Base-by-base conservation (phyloP, 2,113 vertebrate species). In the cattle (Bos taurus) region DNA sequence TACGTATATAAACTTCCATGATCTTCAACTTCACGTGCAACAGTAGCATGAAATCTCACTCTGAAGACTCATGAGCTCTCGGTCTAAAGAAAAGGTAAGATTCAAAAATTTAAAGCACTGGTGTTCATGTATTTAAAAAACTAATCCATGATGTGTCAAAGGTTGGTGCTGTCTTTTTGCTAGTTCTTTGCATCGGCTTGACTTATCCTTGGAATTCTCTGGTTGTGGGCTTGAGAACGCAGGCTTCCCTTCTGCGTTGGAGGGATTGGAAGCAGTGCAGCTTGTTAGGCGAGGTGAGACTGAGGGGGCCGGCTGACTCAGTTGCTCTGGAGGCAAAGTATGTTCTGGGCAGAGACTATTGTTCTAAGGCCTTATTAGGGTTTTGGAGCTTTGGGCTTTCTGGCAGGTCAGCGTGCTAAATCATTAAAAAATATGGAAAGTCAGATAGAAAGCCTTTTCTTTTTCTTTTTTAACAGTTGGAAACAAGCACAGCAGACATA, bases 361-460 rank as follows among this genome's bases (percentile, higher is more conserved):
- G 89, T 81, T 87, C 33, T 56, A 62, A 81, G 52, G 54, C 57
- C 86, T 97, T 87, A 59, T 94, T 97, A 83, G n/a, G 21, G 60
- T 84, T 95, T 95, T 80, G 57, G 62, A 96, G 90, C 82, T 52
- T 80, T 43, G 56, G 82, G 83, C 84, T 95, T 95, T 97, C 96
- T 93, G 95, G 88, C 86, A 95, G 57, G 60, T 71, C 86, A 56
- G 2, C 23, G n/a, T 59, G 82, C 46, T 83, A 91, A 91, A 88
- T 93, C 90, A 90, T 94, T 96, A 97, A 93, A 96, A 92, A 89
- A 67, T 50, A 74, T 46, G 50, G 89, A 74, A 94, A 94, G 71
- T 60, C 77, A 46, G 93, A 74, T 16, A 88, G 95, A 48, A 64
- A 54, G 83, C 60, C 88, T 80, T 94, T 84, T 54, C 46, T n/a